These are phyloP conservation scores for Himantopus leucocephalus DNA, from an alignment of 2,113 vertebrate genomes.

Conservation along the genomic window DNA sequence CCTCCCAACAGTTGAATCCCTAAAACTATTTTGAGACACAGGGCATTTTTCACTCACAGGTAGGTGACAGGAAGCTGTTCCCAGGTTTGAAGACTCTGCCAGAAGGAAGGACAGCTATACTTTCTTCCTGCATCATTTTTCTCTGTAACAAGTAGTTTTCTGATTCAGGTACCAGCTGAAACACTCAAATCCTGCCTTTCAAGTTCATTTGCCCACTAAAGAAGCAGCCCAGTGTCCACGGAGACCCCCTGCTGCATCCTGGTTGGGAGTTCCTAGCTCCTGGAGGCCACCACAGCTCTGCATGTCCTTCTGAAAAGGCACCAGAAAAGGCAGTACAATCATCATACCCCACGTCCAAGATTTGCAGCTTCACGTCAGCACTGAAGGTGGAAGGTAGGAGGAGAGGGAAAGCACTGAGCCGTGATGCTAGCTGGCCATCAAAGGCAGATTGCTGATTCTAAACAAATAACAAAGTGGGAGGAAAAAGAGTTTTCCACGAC, in stretches of 20 bases:
- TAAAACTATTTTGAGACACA: not conserved
- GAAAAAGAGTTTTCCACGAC: not conserved
- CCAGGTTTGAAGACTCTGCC: not conserved
- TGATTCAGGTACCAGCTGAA: not conserved
- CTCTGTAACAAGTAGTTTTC: not conserved
- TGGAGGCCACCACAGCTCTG: not conserved
- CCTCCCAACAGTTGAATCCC: not conserved
- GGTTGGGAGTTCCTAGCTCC: not conserved
- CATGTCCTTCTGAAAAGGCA: not conserved
- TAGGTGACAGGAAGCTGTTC: not conserved
- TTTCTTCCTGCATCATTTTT: not conserved
- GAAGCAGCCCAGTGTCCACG: not conserved
- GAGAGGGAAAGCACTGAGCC: not conserved
- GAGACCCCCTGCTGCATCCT: not conserved
- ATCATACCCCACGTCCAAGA: not conserved
- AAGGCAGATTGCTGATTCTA: not conserved
- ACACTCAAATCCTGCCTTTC: not conserved
- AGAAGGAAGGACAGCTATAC: not conserved
- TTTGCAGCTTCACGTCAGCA: not conserved
- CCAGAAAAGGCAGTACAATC: not conserved
- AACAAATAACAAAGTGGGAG: not conserved
- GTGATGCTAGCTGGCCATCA: not conserved
- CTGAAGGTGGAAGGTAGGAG: not conserved
- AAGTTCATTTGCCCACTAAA: not conserved
- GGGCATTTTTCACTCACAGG: not conserved